These are phyloP conservation scores for Vanessa atalanta DNA, from an alignment of 1,140 invertebrate genomes.

Conservation along the genomic window DNA sequence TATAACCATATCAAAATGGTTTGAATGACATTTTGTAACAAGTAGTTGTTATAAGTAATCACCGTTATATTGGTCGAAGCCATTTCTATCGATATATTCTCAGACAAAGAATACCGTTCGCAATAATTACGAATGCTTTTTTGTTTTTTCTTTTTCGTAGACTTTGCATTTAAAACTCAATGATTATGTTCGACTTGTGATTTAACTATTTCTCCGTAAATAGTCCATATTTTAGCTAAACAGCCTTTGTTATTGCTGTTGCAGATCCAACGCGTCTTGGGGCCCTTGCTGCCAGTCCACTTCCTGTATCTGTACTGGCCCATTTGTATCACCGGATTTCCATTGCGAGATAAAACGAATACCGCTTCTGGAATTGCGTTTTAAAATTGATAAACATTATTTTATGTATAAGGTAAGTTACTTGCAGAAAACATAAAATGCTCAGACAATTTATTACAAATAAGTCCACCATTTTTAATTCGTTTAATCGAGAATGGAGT, in stretches of 20 bases:
- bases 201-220: conserved; percentile 43
- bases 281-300: conserved; percentile 46
- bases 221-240: conserved; percentile 45
- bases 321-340: conserved; percentile 44
- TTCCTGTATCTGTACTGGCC: conserved; percentile 53
- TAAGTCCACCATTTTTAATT: no score
- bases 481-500: no score
- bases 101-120: not conserved
- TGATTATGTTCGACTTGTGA: conserved; percentile 43
- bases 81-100: no score
- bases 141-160: no score
- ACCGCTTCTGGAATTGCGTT: conserved; percentile 37
- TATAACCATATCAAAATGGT: no score
- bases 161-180: conserved; percentile 14
- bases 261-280: conserved; percentile 51
- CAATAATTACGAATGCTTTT: not conserved
- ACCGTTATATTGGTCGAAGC: no score
- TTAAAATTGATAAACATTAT: not conserved
- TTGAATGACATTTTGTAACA: no score
- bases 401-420: no score
- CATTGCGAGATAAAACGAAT: conserved; percentile 36
- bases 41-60: no score
- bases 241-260: conserved; percentile 44
- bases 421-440: no score
- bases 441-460: no score